Conservation (phyloP, 2,797 vertebrate genomes). For the Sebastiscus albofasciatus region DNA sequence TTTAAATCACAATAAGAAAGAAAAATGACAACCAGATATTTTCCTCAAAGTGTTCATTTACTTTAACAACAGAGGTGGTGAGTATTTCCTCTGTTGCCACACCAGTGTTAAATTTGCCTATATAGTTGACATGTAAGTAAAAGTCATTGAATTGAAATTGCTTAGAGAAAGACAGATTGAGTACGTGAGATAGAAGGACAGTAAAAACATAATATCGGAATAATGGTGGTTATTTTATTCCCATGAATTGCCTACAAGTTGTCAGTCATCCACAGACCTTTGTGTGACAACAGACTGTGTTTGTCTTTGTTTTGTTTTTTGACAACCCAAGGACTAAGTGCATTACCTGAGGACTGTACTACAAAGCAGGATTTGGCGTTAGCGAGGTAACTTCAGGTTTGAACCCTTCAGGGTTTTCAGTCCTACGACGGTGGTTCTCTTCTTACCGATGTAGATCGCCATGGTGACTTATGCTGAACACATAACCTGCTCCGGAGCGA, state of each 20-base stretch:
- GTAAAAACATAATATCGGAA: background rate
- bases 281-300: no score
- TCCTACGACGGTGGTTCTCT: no score
- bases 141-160: background rate
- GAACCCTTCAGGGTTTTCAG: no score
- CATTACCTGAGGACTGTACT: no score
- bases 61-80: background rate
- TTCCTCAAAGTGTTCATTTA: background rate
- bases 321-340: no score
- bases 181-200: background rate
- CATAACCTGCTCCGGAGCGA: fast-evolving
- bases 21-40: background rate
- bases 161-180: background rate
- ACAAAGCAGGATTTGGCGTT: no score
- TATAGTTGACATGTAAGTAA: background rate
- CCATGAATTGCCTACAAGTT: background rate
- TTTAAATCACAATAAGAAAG: background rate
- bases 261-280: background rate
- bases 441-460: no score
- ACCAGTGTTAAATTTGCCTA: background rate
- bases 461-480: no score
- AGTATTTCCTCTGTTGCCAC: background rate
- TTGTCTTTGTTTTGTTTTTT: no score
- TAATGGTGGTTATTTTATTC: constrained; percentile 8
- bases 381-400: no score